Conservation (phyloP, 2,888 invertebrate genomes). For the Leucozona laternaria region DNA sequence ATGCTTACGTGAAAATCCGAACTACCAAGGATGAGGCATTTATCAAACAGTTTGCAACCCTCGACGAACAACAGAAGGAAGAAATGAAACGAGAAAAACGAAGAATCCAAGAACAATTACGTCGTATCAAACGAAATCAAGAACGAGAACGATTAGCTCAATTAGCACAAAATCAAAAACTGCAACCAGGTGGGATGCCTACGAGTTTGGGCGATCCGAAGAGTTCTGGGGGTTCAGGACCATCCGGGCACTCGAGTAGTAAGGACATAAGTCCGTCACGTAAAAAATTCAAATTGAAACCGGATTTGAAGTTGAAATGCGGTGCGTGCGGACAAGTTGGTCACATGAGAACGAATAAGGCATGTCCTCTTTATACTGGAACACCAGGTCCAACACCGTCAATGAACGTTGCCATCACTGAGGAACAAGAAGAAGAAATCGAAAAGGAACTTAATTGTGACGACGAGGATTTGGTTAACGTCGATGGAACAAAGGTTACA, state of each 20-base stretch:
- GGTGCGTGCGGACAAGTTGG: constrained; percentile 95
- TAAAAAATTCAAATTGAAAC: constrained; percentile 93
- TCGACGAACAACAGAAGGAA: constrained; percentile 98
- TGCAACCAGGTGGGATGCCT: constrained; percentile 83
- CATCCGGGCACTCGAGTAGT: constrained; percentile 80
- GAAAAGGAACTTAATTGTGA: constrained; percentile 90
- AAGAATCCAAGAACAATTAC: constrained; percentile 96
- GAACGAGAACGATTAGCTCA: constrained; percentile 89
- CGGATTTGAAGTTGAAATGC: constrained; percentile 96
- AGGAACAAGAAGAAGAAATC: constrained; percentile 93
- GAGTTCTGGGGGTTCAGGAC: constrained; percentile 80
- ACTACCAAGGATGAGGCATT: constrained; percentile 97
- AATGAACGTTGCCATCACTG: constrained; percentile 89
- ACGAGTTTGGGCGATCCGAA: constrained; percentile 83
- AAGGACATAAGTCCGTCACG: constrained; percentile 88
- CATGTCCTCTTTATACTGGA: constrained; percentile 96
- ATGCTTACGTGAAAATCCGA: constrained; percentile 98
- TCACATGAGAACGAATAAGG: constrained; percentile 94
- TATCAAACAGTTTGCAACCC: constrained; percentile 96
- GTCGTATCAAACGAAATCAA: constrained; percentile 97
- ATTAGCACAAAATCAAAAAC: constrained; percentile 82
- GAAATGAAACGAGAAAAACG: constrained; percentile 99
- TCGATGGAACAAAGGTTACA: constrained; percentile 97
- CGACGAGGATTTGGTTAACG: constrained; percentile 94
- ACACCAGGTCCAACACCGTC: constrained; percentile 85